Evolutionary conservation across 1,140 invertebrate genomes (phyloP).

Genomic region (Plectrocnemia conspersa): DNA sequence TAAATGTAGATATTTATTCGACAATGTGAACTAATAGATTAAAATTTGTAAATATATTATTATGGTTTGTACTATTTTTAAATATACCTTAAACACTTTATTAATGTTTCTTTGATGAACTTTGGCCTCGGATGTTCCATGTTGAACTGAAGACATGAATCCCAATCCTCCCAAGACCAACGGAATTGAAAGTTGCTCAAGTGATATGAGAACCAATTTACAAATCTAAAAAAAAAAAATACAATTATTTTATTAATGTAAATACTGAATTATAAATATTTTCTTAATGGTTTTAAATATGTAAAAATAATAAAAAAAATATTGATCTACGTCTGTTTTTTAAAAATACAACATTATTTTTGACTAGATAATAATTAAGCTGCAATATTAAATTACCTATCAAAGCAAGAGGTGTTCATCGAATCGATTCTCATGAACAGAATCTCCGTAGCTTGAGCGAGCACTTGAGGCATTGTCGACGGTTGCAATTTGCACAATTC

Average conservation of each 20-base stretch:
- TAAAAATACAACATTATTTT: neutral
- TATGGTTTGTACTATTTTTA: too few species aligned
- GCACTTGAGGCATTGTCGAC: constrained; percentile 93
- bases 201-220: constrained; percentile 98
- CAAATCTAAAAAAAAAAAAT: constrained; percentile 59
- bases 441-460: constrained; percentile 97
- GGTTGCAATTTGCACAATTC: constrained; percentile 97
- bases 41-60: too few species aligned
- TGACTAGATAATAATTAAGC: constrained; percentile 7
- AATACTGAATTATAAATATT: constrained; percentile 1
- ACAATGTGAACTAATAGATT: too few species aligned
- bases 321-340: neutral
- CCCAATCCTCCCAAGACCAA: constrained; percentile 98
- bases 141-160: constrained; percentile 77
- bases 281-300: neutral
- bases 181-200: constrained; percentile 98
- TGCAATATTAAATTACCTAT: constrained; percentile 59
- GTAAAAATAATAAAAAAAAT: neutral
- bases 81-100: constrained; percentile 78
- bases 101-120: constrained; percentile 89
- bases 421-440: constrained; percentile 92
- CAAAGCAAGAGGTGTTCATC: constrained; percentile 96
- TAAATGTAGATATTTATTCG: too few species aligned
- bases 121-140: constrained; percentile 90
- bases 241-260: neutral